Percentiles rank a stretch among this genome's conserved stretches.
Evolutionary conservation across 2,888 invertebrate species (phyloP).

Genomic region (Iphiclides podalirius): DNA sequence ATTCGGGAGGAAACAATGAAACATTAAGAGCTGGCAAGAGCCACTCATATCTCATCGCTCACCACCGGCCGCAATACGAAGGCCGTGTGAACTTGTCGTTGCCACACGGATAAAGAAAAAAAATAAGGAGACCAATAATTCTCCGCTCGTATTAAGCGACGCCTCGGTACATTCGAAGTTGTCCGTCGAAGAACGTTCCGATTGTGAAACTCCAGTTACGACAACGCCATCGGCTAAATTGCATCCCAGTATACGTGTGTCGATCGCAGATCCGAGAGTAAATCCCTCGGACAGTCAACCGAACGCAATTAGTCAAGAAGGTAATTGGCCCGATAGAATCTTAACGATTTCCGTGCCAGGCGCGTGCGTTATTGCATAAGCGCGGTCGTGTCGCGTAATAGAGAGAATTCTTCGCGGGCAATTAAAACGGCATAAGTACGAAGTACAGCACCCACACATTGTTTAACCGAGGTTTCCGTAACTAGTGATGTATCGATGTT

Average conservation of each 20-base stretch:
- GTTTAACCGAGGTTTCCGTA: too few relatives aligned
- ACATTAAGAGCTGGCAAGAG: slow-evolving; percentile 60
- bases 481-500: too few relatives aligned
- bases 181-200: slow-evolving; percentile 36
- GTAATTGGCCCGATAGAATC: too few relatives aligned
- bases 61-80: slow-evolving; percentile 63
- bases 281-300: slow-evolving; percentile 30
- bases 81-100: slow-evolving; percentile 67
- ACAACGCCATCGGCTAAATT: too few relatives aligned
- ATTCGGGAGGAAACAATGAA: slow-evolving; percentile 58
- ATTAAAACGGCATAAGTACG: too few relatives aligned
- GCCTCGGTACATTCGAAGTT: slow-evolving; percentile 68
- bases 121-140: slow-evolving; percentile 59
- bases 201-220: slow-evolving; percentile 37
- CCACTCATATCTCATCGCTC: slow-evolving; percentile 56
- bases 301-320: slow-evolving; percentile 24
- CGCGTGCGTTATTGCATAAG: too few relatives aligned
- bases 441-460: too few relatives aligned
- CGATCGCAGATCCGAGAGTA: too few relatives aligned
- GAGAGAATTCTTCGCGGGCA: too few relatives aligned
- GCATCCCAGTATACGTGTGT: too few relatives aligned
- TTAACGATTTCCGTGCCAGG: too few relatives aligned
- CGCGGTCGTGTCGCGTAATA: too few relatives aligned
- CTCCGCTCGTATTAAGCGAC: slow-evolving; percentile 58
- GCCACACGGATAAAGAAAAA: slow-evolving; percentile 46